Conservation (phyloP, 2,888 invertebrate species). For the Tuta absoluta region DNA sequence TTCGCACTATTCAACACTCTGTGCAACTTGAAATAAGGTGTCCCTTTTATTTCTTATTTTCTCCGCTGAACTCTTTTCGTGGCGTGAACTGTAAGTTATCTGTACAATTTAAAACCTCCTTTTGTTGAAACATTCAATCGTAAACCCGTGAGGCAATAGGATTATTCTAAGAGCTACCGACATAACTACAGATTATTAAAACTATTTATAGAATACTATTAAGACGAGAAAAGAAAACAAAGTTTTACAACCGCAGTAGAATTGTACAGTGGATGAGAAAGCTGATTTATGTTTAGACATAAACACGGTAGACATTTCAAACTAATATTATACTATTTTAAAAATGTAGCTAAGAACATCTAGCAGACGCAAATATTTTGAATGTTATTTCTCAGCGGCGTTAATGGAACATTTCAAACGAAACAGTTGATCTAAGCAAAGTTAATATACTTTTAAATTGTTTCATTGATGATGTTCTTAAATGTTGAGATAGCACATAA, state of each 20-base stretch:
- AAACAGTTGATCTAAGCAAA: not conserved
- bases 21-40: no score
- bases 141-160: not conserved
- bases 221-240: constrained; percentile 13
- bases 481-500: no score
- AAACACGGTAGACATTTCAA: not conserved
- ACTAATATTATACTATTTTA: not conserved
- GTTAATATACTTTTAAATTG: not conserved
- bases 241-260: constrained; percentile 23
- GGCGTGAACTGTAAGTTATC: not conserved
- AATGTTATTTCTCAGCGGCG: not conserved
- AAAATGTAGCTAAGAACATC: not conserved
- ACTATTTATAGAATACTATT: constrained; percentile 29
- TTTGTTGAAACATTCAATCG: constrained; percentile 6
- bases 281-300: constrained; percentile 6
- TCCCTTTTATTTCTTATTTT: no score
- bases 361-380: not conserved
- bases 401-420: not conserved
- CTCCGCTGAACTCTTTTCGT: no score
- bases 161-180: constrained; percentile 22
- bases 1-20: no score
- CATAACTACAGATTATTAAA: constrained; percentile 34
- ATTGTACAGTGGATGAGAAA: constrained; percentile 15
- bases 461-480: not conserved
- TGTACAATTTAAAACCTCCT: constrained; percentile 1